Evolutionary conservation across 2,113 vertebrate species (phyloP).

Genomic region (Beaufortia kweichowensis): DNA sequence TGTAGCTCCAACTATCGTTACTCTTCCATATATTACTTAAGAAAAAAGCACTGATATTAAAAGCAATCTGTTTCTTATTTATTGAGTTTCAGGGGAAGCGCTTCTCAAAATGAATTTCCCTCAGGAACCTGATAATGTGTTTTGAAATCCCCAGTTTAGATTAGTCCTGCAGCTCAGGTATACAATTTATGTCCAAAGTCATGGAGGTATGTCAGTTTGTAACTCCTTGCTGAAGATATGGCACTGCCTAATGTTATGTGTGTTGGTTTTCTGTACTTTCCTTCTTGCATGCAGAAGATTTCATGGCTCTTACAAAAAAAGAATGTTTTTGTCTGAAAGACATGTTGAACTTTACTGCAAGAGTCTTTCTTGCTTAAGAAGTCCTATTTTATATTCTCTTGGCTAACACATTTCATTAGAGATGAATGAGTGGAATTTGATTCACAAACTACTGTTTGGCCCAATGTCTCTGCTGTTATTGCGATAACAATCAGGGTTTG

Average conservation of each 20-base stretch:
- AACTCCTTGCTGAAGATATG: slow-evolving; percentile 57
- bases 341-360: slow-evolving; percentile 47
- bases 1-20: slow-evolving; percentile 26
- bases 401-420: slow-evolving; percentile 52
- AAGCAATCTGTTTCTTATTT: slow-evolving; percentile 55
- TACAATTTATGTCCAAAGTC: slow-evolving; percentile 60
- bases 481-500: slow-evolving; percentile 64
- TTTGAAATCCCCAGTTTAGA: slow-evolving; percentile 53
- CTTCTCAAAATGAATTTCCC: slow-evolving; percentile 54
- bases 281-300: slow-evolving; percentile 55
- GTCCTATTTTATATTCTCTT: slow-evolving; percentile 53
- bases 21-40: slow-evolving; percentile 42
- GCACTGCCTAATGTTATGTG: slow-evolving; percentile 56
- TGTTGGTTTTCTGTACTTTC: slow-evolving; percentile 49
- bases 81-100: slow-evolving; percentile 56
- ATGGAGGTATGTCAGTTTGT: slow-evolving; percentile 59
- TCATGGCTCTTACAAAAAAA: slow-evolving; percentile 48
- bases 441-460: slow-evolving; percentile 59
- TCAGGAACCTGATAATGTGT: slow-evolving; percentile 52
- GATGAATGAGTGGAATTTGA: slow-evolving; percentile 63
- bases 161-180: slow-evolving; percentile 71
- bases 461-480: slow-evolving; percentile 62
- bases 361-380: slow-evolving; percentile 47
- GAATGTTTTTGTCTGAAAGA: slow-evolving; percentile 44
- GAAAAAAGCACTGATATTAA: slow-evolving; percentile 51